These are phyloP conservation scores for Metacarcinus magister DNA, from an alignment of 2,888 invertebrate species.

Conservation along the genomic window DNA sequence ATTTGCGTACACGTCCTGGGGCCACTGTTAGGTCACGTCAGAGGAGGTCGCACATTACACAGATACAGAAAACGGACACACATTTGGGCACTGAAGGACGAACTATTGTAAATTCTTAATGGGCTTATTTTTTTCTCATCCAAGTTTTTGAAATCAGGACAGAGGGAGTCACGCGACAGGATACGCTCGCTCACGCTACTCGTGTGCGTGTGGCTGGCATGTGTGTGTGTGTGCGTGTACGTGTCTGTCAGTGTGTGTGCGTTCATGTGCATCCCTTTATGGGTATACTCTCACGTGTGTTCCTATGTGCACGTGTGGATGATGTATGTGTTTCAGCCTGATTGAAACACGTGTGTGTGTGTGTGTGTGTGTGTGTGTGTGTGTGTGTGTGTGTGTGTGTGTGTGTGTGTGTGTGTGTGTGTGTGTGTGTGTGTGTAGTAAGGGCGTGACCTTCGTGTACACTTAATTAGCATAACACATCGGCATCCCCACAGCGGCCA, in stretches of 20 bases:
- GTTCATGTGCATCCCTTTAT: conserved; percentile 33
- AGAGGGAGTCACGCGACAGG: neutral
- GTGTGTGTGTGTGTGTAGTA: conserved; percentile 22
- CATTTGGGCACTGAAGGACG: conserved; percentile 1
- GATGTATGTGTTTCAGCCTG: neutral
- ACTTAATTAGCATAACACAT: conserved; percentile 20
- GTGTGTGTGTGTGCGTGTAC: neutral
- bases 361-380: conserved; percentile 38
- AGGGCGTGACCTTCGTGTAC: conserved; percentile 20
- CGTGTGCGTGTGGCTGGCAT: neutral
- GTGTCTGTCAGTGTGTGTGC: neutral
- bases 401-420: conserved; percentile 48
- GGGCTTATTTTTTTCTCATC: neutral
- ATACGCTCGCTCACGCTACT: neutral
- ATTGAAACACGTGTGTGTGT: conserved; percentile 18
- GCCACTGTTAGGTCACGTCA: neutral
- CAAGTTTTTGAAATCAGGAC: neutral
- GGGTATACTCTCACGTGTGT: neutral
- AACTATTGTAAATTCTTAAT: neutral
- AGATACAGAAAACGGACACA: neutral
- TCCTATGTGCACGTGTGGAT: conserved; percentile 29
- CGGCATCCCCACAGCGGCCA: conserved; percentile 3
- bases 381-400: conserved; percentile 48
- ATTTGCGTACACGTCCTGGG: neutral
- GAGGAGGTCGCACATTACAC: neutral